Conservation (phyloP, 2,888 invertebrate species). For the Melinaea menophilus region DNA sequence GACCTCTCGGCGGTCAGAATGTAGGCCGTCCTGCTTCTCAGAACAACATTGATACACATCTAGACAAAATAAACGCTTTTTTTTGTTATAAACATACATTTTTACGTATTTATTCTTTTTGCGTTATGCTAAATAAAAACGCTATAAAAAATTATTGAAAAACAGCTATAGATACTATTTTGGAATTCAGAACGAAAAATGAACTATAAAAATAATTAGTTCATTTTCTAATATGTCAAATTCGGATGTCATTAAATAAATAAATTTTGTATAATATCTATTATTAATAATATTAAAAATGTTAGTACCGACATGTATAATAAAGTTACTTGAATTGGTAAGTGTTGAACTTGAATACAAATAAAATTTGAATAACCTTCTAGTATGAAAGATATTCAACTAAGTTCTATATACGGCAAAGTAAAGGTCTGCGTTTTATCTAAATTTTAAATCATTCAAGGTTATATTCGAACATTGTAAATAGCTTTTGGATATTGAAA, state of each 20-base stretch:
- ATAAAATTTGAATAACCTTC: neutral
- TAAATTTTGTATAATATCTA: neutral
- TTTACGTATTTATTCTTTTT: too few relatives aligned
- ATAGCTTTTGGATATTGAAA: too few relatives aligned
- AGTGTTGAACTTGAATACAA: conserved; percentile 34
- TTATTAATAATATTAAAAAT: conserved; percentile 40
- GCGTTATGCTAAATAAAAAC: too few relatives aligned
- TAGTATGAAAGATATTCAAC: neutral
- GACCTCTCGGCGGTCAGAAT: neutral
- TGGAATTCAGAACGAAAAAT: neutral
- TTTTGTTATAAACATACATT: too few relatives aligned
- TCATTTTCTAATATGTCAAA: neutral
- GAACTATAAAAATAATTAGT: neutral
- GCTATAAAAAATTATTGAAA: too few relatives aligned
- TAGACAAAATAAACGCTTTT: neutral
- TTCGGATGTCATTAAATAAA: conserved; percentile 1
- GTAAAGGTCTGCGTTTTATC: too few relatives aligned
- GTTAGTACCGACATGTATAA: conserved; percentile 70
- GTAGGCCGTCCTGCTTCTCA: neutral
- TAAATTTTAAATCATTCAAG: too few relatives aligned
- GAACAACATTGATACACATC: neutral
- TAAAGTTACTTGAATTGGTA: conserved; percentile 69
- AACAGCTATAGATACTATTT: neutral
- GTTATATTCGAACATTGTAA: too few relatives aligned
- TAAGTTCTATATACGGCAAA: too few relatives aligned